Evolutionary conservation across 1,140 invertebrate genomes (phyloP).

Genomic region (Cepaea nemoralis): DNA sequence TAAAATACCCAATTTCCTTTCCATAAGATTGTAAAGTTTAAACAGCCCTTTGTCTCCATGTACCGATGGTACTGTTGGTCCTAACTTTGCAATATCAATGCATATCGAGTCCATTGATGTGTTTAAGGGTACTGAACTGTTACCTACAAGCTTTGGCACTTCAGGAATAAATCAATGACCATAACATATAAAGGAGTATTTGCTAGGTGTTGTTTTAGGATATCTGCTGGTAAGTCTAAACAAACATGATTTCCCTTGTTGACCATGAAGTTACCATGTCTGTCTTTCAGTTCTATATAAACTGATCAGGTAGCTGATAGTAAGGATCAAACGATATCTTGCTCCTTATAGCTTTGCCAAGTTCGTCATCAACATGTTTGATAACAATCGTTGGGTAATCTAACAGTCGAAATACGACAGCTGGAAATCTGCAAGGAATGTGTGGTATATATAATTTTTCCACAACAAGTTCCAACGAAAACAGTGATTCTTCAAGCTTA

Average conservation of each 20-base stretch:
- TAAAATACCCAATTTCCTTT: slow-evolving; percentile 68
- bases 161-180: slow-evolving; percentile 67
- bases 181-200: slow-evolving; percentile 70
- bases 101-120: slow-evolving; percentile 60
- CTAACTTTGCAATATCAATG: slow-evolving; percentile 60
- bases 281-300: slow-evolving; percentile 68
- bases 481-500: slow-evolving; percentile 60
- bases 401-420: slow-evolving; percentile 68
- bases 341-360: slow-evolving; percentile 60
- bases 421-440: slow-evolving; percentile 67
- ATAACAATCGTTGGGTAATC: slow-evolving; percentile 71
- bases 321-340: slow-evolving; percentile 65
- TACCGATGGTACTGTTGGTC: slow-evolving; percentile 65
- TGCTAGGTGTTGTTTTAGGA: slow-evolving; percentile 60
- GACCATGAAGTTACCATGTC: slow-evolving; percentile 67
- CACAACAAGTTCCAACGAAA: slow-evolving; percentile 69
- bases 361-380: slow-evolving; percentile 65
- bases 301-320: slow-evolving; percentile 65
- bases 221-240: slow-evolving; percentile 63
- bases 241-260: slow-evolving; percentile 70
- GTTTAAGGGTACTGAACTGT: slow-evolving; percentile 66
- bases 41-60: slow-evolving; percentile 68
- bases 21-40: slow-evolving; percentile 70
- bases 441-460: slow-evolving; percentile 67
- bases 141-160: slow-evolving; percentile 67